Percentiles rank a stretch among this genome's conserved stretches.
Evolutionary conservation across 2,888 invertebrate genomes (phyloP).

Genomic region (Brachypalpus laphriformis): DNA sequence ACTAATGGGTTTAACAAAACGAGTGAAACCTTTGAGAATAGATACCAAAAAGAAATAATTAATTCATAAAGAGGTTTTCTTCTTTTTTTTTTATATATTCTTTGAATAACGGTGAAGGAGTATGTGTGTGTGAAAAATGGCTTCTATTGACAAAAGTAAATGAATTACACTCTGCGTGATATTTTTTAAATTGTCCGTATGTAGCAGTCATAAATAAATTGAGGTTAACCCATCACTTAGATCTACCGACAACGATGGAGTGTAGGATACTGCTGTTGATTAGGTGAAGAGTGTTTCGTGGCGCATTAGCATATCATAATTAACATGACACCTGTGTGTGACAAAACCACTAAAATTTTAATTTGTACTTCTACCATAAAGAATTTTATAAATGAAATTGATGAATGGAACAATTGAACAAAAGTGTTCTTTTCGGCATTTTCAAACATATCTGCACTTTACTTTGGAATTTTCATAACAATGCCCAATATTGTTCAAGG

Average conservation of each 20-base stretch:
- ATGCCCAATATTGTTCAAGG: background rate
- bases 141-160: constrained; percentile 20
- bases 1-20: constrained; percentile 49
- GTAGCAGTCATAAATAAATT: background rate
- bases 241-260: background rate
- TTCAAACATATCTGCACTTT: no score
- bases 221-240: background rate
- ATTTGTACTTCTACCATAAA: constrained; percentile 15
- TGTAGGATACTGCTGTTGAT: background rate
- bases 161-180: constrained; percentile 21
- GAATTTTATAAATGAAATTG: background rate
- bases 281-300: background rate
- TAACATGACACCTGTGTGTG: constrained; percentile 33
- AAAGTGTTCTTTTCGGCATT: no score
- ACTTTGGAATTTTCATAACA: background rate
- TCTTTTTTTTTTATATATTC: constrained; percentile 2
- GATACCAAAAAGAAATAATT: constrained; percentile 35
- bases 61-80: constrained; percentile 44
- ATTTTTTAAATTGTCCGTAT: background rate
- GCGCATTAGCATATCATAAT: constrained; percentile 30
- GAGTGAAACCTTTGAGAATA: constrained; percentile 10
- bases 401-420: background rate
- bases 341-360: constrained; percentile 33
- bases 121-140: constrained; percentile 19
- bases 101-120: constrained; percentile 19